phyloP scores from a whole-genome alignment of 2,888 invertebrate species.

The Polymixis lichenea region DNA sequence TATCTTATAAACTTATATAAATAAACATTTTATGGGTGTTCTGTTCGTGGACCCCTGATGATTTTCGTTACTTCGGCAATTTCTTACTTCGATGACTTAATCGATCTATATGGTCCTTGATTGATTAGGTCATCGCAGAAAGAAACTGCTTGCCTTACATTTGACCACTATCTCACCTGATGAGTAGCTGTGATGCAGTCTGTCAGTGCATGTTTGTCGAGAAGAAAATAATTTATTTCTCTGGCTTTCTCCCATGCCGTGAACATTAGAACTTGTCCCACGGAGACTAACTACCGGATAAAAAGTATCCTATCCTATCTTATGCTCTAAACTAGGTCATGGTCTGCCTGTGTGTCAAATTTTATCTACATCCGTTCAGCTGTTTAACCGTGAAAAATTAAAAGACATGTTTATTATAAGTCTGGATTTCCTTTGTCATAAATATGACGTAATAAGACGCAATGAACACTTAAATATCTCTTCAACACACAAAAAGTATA shows the following conservation, averaged over 20 bases:
- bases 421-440: background rate
- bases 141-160: background rate
- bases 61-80: too few relatives aligned
- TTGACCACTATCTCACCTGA: background rate
- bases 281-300: background rate
- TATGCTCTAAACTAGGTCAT: background rate
- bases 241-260: background rate
- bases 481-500: constrained; percentile 24
- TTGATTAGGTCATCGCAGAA: too few relatives aligned
- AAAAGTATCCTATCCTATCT: background rate
- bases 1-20: too few relatives aligned
- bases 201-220: background rate
- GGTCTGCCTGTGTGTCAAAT: background rate
- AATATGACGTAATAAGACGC: constrained; percentile 5
- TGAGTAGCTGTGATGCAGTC: background rate
- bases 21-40: too few relatives aligned
- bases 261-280: too few relatives aligned
- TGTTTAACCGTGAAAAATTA: background rate
- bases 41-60: background rate
- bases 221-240: background rate
- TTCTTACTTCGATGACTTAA: background rate
- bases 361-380: background rate
- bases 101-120: too few relatives aligned
- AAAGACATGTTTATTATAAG: background rate
- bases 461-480: constrained; percentile 14